Base-by-base conservation (phyloP, 2,888 invertebrate species). In the Trissolcus japonicus region DNA sequence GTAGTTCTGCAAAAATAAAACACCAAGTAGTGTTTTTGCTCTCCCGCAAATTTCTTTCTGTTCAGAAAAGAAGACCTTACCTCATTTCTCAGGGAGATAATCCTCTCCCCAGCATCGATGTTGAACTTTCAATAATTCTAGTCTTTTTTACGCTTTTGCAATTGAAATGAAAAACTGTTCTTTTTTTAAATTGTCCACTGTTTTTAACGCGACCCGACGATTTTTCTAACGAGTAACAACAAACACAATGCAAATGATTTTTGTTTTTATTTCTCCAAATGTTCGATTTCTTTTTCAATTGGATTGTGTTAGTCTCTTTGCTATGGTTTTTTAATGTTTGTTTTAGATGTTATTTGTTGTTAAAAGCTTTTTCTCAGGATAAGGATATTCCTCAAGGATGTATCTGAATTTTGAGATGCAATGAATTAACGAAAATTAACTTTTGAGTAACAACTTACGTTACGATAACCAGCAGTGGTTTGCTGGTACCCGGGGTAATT, bases 401-500 rank as follows among this genome's bases (percentile, higher is more conserved):
- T 29, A 29, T 9, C 21, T 21, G 4, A 21, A 21, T 25, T 25
- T 35, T 46, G n/a, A 46, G 16, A 46, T 25, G 46, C 3, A n/a
- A 14, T 16, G n/a, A 16, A 46, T 14, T 14, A 43, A 43, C 4
- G 46, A 46, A 7, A 11, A 46, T 14, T 6, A 25, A 25, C 25
- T 35, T 35, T 35, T 1, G 1, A 35, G 11, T 56, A 19, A 19
- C 72, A 69, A 88, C 89, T 89, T 85, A 89, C 88, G 80, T 86
- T 89, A 68, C 87, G 83, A 80, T 88, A 88, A 53, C 83, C 83
- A 0, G 85, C 67, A 7, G 84, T 19, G 0, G 87, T 81, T 69
- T 86, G 89, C 43, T 86, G 88, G 60, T 89, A 88, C 14, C 54
- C 14, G 71, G 82, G 78, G 66, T 89, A 89, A 79, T 86, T 86